Conservation (phyloP, 2,797 vertebrate genomes). For the Lutra lutra region DNA sequence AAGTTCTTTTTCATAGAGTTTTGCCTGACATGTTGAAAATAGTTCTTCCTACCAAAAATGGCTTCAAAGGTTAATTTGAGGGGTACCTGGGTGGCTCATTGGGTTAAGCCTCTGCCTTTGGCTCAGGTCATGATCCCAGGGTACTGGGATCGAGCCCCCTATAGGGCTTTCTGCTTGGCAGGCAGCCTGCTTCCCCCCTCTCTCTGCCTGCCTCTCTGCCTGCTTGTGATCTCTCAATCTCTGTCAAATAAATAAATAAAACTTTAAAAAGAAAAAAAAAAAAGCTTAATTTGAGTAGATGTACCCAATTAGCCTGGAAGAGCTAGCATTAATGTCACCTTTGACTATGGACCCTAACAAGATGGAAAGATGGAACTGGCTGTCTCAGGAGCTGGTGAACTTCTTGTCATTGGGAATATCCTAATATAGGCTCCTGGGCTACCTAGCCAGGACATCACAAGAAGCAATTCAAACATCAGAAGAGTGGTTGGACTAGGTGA, state of each 20-base stretch:
- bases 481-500: slow-evolving; percentile 50
- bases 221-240: too few species aligned
- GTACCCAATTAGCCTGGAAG: not conserved
- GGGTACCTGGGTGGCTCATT: too few species aligned
- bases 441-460: not conserved
- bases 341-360: not conserved
- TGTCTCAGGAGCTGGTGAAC: not conserved
- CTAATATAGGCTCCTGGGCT: not conserved
- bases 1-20: not conserved
- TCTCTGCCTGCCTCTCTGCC: too few species aligned
- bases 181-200: too few species aligned
- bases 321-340: not conserved
- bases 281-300: not conserved
- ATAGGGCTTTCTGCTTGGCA: too few species aligned
- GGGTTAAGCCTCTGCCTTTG: too few species aligned
- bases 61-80: not conserved
- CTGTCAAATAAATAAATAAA: too few species aligned
- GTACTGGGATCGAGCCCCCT: too few species aligned
- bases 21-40: not conserved
- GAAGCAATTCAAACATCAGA: slow-evolving; percentile 35
- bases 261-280: too few species aligned
- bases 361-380: not conserved
- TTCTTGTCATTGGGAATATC: not conserved
- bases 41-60: not conserved
- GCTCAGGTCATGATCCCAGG: too few species aligned